phyloP scores from a whole-genome alignment of 2,113 vertebrate genomes.

The Ceratotherium simum region DNA sequence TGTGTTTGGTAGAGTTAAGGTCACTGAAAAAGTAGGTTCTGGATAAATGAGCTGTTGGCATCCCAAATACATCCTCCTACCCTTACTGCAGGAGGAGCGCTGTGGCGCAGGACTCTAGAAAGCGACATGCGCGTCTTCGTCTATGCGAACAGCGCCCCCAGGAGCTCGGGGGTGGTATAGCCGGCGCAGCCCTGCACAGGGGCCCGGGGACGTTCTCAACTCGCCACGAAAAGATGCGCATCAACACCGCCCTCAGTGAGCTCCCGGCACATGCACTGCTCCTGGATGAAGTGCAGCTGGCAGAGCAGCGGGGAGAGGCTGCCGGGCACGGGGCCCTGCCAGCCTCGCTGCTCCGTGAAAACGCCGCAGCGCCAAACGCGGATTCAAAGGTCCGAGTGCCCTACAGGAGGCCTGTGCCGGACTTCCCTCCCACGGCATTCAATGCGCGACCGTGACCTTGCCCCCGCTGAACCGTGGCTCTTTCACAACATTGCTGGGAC shows the following conservation, averaged over 20 bases:
- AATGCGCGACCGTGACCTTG: background rate
- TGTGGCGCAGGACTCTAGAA: background rate
- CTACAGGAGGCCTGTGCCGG: background rate
- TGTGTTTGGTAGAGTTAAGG: background rate
- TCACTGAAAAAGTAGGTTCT: background rate
- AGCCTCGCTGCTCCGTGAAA: background rate
- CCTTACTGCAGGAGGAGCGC: background rate
- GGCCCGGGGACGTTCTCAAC: background rate
- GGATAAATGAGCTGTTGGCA: background rate
- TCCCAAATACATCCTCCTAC: background rate
- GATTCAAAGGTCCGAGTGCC: background rate
- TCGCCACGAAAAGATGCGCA: background rate
- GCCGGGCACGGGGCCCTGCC: background rate
- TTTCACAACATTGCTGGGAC: background rate
- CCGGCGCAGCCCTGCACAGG: background rate
- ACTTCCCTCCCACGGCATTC: background rate
- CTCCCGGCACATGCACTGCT: background rate
- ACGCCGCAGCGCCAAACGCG: background rate
- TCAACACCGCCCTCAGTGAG: background rate
- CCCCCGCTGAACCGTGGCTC: background rate
- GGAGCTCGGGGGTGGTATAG: background rate
- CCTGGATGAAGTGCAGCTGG: background rate
- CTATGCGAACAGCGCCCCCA: background rate
- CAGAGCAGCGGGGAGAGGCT: background rate
- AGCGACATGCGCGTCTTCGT: no score